Percentiles rank a stretch among this genome's conserved stretches.
Evolutionary conservation across 2,888 invertebrate genomes (phyloP).

Genomic region (Limnephilus lunatus): DNA sequence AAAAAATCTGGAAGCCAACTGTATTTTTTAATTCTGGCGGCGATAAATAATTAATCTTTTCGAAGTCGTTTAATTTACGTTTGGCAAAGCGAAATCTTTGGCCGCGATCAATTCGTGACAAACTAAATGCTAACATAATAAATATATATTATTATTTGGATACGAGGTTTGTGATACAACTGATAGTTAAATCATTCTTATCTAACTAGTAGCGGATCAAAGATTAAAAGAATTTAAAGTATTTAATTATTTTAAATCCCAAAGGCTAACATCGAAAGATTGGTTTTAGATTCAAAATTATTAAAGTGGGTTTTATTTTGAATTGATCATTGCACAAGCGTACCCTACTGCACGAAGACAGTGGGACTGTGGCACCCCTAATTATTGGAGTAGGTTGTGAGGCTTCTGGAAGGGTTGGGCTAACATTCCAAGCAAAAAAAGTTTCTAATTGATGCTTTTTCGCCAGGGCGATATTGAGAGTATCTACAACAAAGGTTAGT

Average conservation of each 20-base stretch:
- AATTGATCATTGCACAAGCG: no score
- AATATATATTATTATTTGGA: constrained; percentile 18
- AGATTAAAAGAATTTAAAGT: constrained; percentile 27
- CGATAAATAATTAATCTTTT: constrained; percentile 28
- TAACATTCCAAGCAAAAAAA: no score
- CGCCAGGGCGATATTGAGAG: background rate
- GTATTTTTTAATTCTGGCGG: constrained; percentile 7
- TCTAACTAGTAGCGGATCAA: constrained; percentile 33
- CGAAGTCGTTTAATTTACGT: constrained; percentile 32
- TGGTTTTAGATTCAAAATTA: background rate
- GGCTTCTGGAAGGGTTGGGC: no score
- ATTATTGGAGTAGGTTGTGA: no score
- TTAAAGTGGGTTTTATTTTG: background rate
- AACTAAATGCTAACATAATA: constrained; percentile 12
- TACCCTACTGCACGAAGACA: no score
- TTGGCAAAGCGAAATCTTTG: constrained; percentile 32
- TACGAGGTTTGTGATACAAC: background rate
- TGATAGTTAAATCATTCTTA: constrained; percentile 50
- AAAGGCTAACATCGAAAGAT: background rate
- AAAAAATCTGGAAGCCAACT: background rate
- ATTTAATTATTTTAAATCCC: background rate
- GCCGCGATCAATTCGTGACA: constrained; percentile 33
- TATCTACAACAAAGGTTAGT: background rate
- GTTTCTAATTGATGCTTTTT: no score
- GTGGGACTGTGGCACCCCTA: no score